Conservation (phyloP, 2,797 vertebrate species). For the Cossypha niveicapilla region DNA sequence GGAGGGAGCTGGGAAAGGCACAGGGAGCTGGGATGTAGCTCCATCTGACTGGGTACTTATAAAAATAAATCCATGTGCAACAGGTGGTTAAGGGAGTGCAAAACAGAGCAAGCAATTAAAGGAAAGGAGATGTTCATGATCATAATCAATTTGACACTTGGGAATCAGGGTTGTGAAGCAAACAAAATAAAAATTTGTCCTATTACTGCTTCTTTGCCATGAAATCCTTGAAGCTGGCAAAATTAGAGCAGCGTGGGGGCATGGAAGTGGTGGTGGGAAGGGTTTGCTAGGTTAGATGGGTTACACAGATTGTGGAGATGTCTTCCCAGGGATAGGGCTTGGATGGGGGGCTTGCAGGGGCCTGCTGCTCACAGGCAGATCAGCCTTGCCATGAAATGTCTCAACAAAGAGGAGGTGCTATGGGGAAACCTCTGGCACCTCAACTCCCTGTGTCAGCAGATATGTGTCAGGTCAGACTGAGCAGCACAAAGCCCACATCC, state of each 20-base stretch:
- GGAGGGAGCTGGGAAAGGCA: background rate
- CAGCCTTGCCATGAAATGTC: background rate
- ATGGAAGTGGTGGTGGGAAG: background rate
- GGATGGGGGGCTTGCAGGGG: background rate
- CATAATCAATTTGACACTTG: accelerated
- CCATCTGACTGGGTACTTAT: accelerated
- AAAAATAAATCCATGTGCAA: background rate
- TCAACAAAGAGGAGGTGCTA: accelerated
- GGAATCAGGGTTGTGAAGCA: background rate
- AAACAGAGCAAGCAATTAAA: background rate
- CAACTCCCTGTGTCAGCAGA: background rate
- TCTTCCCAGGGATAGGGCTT: background rate
- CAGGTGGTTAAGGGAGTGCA: background rate
- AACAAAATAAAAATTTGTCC: background rate
- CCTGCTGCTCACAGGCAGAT: background rate
- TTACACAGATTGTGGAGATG: accelerated
- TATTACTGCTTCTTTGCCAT: accelerated
- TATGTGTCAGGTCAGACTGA: accelerated
- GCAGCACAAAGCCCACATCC: accelerated
- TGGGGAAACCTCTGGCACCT: background rate
- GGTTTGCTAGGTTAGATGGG: background rate
- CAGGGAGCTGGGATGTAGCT: background rate
- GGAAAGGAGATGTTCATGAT: background rate
- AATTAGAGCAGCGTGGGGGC: background rate
- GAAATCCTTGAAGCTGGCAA: background rate